Evolutionary conservation across 2,797 vertebrate genomes (phyloP).

Genomic region (Chrysocyon brachyurus): DNA sequence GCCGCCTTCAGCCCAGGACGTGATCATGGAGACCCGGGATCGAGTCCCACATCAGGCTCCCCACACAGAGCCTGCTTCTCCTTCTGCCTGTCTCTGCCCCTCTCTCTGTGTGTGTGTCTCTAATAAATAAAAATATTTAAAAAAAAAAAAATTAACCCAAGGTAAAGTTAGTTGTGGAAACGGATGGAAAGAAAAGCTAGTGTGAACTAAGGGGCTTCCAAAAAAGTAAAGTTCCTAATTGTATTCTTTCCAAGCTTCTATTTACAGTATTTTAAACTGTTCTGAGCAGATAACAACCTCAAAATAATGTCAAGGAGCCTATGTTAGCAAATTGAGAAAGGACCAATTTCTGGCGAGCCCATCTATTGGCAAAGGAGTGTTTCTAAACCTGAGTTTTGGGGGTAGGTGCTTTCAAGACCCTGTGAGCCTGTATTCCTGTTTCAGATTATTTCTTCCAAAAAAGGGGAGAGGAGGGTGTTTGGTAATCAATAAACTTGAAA

Average conservation of each 20-base stretch:
- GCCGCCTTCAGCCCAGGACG: too few species aligned
- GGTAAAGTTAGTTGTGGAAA: background rate
- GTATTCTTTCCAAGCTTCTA: background rate
- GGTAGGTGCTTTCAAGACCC: background rate
- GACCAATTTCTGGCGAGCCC: background rate
- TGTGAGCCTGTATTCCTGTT: background rate
- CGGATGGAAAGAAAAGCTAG: background rate
- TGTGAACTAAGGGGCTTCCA: background rate
- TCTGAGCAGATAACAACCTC: background rate
- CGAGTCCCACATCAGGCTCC: too few species aligned
- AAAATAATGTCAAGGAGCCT: background rate
- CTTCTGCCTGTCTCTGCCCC: too few species aligned
- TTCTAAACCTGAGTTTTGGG: background rate
- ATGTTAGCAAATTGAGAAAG: background rate
- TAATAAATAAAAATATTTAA: too few species aligned
- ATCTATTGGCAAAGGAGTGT: background rate
- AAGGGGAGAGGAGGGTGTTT: background rate
- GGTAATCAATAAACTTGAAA: background rate
- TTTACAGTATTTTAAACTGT: background rate
- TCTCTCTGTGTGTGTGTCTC: too few species aligned
- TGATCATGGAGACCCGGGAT: too few species aligned
- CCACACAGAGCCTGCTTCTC: too few species aligned
- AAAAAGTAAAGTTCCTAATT: background rate
- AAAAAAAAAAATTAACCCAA: background rate
- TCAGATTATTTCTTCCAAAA: background rate